phyloP scores from a whole-genome alignment of 2,888 invertebrate species.

The Cyrtodaria siliqua region DNA sequence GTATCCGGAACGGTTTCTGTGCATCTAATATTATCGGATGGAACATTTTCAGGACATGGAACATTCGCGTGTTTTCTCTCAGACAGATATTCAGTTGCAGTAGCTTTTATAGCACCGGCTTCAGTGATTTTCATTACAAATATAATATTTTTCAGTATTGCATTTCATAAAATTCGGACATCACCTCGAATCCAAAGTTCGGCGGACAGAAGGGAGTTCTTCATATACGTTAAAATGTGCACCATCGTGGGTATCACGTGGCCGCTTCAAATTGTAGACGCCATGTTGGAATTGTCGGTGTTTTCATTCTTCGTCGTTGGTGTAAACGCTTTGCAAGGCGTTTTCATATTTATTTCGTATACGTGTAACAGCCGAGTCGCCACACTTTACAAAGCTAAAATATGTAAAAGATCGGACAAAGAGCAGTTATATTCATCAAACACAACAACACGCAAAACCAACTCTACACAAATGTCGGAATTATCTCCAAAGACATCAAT shows the following conservation, averaged over 20 bases:
- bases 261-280: constrained; percentile 72
- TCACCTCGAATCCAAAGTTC: constrained; percentile 32
- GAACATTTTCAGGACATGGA: constrained; percentile 55
- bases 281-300: constrained; percentile 57
- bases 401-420: too few relatives aligned
- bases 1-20: constrained; percentile 27
- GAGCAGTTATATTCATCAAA: too few relatives aligned
- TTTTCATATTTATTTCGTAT: constrained; percentile 72
- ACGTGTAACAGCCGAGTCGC: constrained; percentile 65
- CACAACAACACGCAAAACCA: too few relatives aligned
- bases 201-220: constrained; percentile 57
- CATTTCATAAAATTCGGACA: constrained; percentile 57
- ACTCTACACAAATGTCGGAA: too few relatives aligned
- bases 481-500: too few relatives aligned
- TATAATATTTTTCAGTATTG: constrained; percentile 60
- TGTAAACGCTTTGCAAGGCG: constrained; percentile 71
- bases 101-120: constrained; percentile 68
- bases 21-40: constrained; percentile 24
- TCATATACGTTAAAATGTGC: constrained; percentile 70
- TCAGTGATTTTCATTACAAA: constrained; percentile 62
- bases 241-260: constrained; percentile 75
- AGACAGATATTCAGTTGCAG: constrained; percentile 25
- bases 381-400: constrained; percentile 44
- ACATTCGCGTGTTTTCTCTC: constrained; percentile 48
- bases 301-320: constrained; percentile 67